Percentiles rank a stretch among this genome's conserved stretches.
These are phyloP conservation scores for Colaptes auratus DNA, from an alignment of 2,113 vertebrate genomes.

Conservation along the genomic window DNA sequence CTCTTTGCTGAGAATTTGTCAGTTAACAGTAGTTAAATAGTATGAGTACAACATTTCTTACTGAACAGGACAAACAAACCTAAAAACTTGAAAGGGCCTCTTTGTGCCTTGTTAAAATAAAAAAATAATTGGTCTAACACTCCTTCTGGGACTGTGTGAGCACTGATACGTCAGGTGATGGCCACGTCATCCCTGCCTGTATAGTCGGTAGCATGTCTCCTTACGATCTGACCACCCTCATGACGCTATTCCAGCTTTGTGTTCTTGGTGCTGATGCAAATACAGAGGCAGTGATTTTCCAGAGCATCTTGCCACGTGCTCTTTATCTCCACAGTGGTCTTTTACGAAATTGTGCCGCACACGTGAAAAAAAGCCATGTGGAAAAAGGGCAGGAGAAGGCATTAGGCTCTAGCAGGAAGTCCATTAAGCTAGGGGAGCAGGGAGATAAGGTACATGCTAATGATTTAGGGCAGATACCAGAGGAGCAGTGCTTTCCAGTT, in stretches of 20 bases:
- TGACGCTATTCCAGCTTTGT: neutral
- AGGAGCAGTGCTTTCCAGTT: neutral
- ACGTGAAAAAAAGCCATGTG: neutral
- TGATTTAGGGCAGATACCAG: neutral
- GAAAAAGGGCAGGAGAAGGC: neutral
- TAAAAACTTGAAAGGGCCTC: neutral
- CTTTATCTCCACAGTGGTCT: neutral
- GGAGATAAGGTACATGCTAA: neutral
- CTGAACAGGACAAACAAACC: neutral
- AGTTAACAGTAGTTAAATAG: neutral
- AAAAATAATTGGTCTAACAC: fast-evolving
- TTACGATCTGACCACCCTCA: neutral
- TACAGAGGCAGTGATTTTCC: neutral
- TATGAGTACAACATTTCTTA: neutral
- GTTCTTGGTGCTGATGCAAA: neutral
- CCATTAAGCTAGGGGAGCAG: neutral
- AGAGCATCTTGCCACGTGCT: neutral
- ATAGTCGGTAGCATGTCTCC: fast-evolving
- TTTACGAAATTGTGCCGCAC: neutral
- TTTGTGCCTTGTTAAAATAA: neutral
- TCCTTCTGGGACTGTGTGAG: neutral
- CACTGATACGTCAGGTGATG: neutral
- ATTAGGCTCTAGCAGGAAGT: neutral
- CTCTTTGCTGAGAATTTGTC: neutral
- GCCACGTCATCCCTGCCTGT: neutral